A percentile compares a stretch with the other conserved stretches of the same genome.
phyloP scores from a whole-genome alignment of 1,140 invertebrate genomes.

The Nomia melanderi region DNA sequence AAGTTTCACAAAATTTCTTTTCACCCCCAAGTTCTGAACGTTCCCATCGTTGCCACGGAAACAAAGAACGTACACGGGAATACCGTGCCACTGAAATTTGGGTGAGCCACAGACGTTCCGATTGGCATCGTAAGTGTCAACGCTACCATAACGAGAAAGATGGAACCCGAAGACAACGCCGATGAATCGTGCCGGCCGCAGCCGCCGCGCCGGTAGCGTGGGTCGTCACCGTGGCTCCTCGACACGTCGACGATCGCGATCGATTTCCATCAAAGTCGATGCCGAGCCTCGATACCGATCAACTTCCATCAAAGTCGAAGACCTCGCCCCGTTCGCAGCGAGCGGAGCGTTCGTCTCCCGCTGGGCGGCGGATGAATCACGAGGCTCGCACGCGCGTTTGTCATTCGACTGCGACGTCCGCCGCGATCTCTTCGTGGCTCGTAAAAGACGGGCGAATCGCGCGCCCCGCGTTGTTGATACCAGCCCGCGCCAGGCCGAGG shows the following conservation, averaged over 20 bases:
- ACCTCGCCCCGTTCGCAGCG: constrained; percentile 35
- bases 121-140: neutral
- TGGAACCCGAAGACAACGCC: constrained; percentile 17
- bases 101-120: too few species aligned
- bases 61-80: too few species aligned
- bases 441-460: neutral
- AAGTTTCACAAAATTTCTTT: too few species aligned
- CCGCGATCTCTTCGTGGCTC: neutral
- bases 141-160: neutral
- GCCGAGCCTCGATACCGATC: constrained; percentile 50
- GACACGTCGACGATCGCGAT: constrained; percentile 53
- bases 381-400: constrained; percentile 4
- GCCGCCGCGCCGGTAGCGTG: constrained; percentile 45
- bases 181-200: constrained; percentile 26
- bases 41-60: too few species aligned
- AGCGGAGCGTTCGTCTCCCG: constrained; percentile 10
- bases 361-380: constrained; percentile 42
- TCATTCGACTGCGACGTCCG: constrained; percentile 1
- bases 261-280: constrained; percentile 58
- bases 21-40: too few species aligned
- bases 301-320: constrained; percentile 55
- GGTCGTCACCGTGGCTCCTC: constrained; percentile 42
- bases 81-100: too few species aligned
- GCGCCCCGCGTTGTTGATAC: neutral
- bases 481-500: neutral